These are phyloP conservation scores for Octodon degus DNA, from an alignment of 2,113 vertebrate species.

Conservation along the genomic window DNA sequence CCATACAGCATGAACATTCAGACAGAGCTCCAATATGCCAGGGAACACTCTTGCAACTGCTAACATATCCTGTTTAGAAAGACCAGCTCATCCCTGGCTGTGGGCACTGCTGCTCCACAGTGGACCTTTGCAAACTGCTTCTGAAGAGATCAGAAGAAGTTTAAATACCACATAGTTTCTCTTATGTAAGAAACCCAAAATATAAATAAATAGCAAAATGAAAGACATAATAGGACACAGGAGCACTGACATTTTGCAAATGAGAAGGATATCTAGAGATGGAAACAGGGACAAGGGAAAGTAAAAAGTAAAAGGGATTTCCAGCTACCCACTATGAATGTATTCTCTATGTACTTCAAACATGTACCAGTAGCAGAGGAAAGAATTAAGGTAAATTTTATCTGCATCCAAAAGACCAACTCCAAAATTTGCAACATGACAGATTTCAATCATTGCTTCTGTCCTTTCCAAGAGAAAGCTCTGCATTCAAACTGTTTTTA, in stretches of 20 bases:
- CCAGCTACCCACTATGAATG: not conserved
- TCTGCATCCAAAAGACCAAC: not conserved
- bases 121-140: not conserved
- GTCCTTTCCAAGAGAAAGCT: not conserved
- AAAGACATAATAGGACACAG: not conserved
- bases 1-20: not conserved
- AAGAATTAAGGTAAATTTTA: not conserved
- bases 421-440: not conserved
- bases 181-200: not conserved
- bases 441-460: not conserved
- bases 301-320: not conserved
- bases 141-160: not conserved
- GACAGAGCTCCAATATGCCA: accelerated
- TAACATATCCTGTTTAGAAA: not conserved
- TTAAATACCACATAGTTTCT: not conserved
- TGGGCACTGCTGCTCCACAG: accelerated
- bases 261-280: not conserved
- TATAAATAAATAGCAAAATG: not conserved
- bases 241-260: not conserved
- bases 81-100: not conserved
- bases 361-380: not conserved
- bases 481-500: slow-evolving; percentile 36
- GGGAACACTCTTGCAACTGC: accelerated
- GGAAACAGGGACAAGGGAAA: not conserved
- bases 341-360: not conserved